Conservation (phyloP, 2,797 vertebrate species). For the Tympanoctomys barrerae region DNA sequence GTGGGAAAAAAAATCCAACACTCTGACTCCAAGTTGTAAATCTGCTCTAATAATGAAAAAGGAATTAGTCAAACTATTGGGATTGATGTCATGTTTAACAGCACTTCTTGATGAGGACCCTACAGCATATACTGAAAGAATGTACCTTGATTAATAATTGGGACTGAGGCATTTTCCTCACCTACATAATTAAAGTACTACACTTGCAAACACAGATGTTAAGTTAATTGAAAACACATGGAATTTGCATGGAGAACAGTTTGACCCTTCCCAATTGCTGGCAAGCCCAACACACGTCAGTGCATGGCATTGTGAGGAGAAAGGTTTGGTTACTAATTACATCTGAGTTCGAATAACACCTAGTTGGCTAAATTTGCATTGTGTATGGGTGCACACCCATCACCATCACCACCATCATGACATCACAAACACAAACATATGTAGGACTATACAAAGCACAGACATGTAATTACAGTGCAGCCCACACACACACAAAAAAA, state of each 20-base stretch:
- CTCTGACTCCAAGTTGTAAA: slow-evolving; percentile 79
- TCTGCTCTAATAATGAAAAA: slow-evolving; percentile 80
- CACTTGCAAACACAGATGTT: slow-evolving; percentile 68
- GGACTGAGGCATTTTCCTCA: slow-evolving; percentile 65
- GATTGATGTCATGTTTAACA: slow-evolving; percentile 66
- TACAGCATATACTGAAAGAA: not conserved
- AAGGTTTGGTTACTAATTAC: slow-evolving; percentile 30
- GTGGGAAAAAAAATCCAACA: not conserved
- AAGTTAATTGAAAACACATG: slow-evolving; percentile 73
- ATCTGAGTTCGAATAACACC: slow-evolving; percentile 49
- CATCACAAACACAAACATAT: slow-evolving; percentile 31
- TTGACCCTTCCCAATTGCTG: slow-evolving; percentile 32
- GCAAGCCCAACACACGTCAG: not conserved
- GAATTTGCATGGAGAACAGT: slow-evolving; percentile 49
- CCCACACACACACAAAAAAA: not conserved
- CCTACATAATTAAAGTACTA: slow-evolving; percentile 65
- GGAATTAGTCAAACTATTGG: slow-evolving; percentile 75
- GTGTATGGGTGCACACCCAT: not conserved
- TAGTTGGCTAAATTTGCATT: slow-evolving; percentile 59
- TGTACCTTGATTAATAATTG: slow-evolving; percentile 48
- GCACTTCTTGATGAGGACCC: slow-evolving; percentile 36
- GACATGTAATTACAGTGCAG: not conserved
- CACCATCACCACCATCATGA: not conserved
- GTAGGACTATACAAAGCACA: not conserved
- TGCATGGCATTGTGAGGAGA: not conserved